Conservation (phyloP, 1,140 invertebrate species). For the Drosophila malerkotliana region DNA sequence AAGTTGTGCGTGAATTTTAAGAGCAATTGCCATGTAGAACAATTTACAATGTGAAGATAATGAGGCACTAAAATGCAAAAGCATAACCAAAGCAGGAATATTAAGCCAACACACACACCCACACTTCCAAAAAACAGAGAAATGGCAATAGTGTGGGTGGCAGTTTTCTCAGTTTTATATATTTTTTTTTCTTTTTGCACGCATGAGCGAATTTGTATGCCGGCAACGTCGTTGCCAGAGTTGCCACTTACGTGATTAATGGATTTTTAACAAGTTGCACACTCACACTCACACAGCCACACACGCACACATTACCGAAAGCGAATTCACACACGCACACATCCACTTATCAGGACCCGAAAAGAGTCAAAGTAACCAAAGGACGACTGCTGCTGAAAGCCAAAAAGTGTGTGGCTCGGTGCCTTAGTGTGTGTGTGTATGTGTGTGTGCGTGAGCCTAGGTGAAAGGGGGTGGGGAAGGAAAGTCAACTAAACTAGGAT, state of each 20-base stretch:
- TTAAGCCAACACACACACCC: constrained; percentile 30
- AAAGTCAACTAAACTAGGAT: constrained; percentile 67
- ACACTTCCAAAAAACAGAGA: constrained; percentile 18
- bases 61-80: constrained; percentile 75
- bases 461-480: neutral
- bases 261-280: constrained; percentile 83
- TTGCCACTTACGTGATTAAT: constrained; percentile 83
- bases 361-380: constrained; percentile 76
- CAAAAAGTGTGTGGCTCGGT: constrained; percentile 56
- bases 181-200: constrained; percentile 59
- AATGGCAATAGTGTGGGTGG: neutral
- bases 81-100: constrained; percentile 70
- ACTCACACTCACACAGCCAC: constrained; percentile 57
- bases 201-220: constrained; percentile 82
- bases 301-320: constrained; percentile 15
- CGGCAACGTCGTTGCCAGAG: constrained; percentile 77
- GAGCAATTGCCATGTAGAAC: constrained; percentile 1
- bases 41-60: constrained; percentile 42
- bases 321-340: constrained; percentile 41
- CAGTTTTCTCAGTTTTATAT: neutral
- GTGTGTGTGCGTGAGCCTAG: constrained; percentile 1
- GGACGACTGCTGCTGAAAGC: constrained; percentile 70
- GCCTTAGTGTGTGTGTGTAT: constrained; percentile 9
- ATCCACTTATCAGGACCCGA: constrained; percentile 55
- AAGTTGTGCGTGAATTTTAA: neutral